Evolutionary conservation across 2,888 invertebrate species (phyloP).

Genomic region (Oligia latruncula): DNA sequence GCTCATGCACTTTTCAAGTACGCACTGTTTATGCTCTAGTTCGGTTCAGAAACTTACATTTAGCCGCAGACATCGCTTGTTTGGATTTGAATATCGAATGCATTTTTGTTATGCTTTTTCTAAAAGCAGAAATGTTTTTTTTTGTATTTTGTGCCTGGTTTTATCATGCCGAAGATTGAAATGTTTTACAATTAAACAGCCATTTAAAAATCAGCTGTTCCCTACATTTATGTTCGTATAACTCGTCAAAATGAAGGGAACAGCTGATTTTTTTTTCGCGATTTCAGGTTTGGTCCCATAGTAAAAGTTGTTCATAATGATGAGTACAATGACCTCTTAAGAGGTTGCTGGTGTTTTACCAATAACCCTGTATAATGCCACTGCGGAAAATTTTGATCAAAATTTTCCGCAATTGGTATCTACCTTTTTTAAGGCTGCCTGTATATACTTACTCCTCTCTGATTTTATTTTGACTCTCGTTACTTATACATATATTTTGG

Average conservation of each 20-base stretch:
- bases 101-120: constrained; percentile 10
- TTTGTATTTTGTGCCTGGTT: constrained; percentile 1
- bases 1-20: constrained; percentile 87
- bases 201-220: not conserved
- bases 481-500: not conserved
- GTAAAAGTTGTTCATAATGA: no score
- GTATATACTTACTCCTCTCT: not conserved
- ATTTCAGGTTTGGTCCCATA: no score
- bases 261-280: no score
- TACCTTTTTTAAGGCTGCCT: not conserved
- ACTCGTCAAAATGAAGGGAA: no score
- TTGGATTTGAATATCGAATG: constrained; percentile 72
- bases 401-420: not conserved
- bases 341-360: no score
- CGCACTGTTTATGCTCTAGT: constrained; percentile 86
- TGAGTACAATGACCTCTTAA: no score
- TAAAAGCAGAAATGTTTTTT: not conserved
- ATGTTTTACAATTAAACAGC: not conserved
- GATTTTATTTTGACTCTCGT: not conserved
- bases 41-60: constrained; percentile 76
- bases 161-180: not conserved
- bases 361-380: no score
- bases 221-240: no score
- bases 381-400: not conserved
- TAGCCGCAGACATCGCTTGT: constrained; percentile 72